Evolutionary conservation across 2,888 invertebrate genomes (phyloP), one percentile per base, ranked within the genome.

Genomic region (Sphaerophoria taeniata): DNA sequence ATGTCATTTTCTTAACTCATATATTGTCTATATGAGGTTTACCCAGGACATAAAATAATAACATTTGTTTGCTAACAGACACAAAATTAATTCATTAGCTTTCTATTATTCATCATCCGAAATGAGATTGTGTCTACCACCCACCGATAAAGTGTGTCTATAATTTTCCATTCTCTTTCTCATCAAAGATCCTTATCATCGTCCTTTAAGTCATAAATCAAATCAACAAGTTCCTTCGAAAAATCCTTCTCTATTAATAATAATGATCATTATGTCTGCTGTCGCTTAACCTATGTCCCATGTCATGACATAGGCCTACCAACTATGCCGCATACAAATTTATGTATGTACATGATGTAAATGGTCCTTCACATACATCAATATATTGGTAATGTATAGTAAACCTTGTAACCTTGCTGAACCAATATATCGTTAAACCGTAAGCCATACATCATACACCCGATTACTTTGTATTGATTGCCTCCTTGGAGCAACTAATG

Each of bases 381-480:
- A 24, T 39, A 9, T 9, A 39, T 43, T n/a, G n/a, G n/a, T n/a
- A n/a, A 43, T 43, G 43, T 43, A 6, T 5, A 43, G 43, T 12
- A 4, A 43, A 11, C 3, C 9, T 7, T 11, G 43, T 7, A 43
- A 11, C 3, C 9, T 7, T 11, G 43, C 0, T 11, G 43, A 60
- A 4, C 39, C 16, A 14, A 34, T 63, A 47, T 63, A 63, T 31
- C 14, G 63, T 65, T 65, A 49, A 31, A 49, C 47, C 65, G 47
- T 12, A 65, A 49, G 11, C 65, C 11, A 65, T 65, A 36, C 34
- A 65, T 65, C 47, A 49, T 49, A 49, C 16, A 49, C 34, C 11
- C 34, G 47, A 49, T 65, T 65, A 49, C 49, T 34, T 43, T 24
- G 34, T 34, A 65, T 65, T 49, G 49, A 65, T 69, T 69, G 53